Evolutionary conservation across 2,888 invertebrate genomes (phyloP), one percentile per base, ranked within the genome.

Genomic region (Phorcus lineatus): DNA sequence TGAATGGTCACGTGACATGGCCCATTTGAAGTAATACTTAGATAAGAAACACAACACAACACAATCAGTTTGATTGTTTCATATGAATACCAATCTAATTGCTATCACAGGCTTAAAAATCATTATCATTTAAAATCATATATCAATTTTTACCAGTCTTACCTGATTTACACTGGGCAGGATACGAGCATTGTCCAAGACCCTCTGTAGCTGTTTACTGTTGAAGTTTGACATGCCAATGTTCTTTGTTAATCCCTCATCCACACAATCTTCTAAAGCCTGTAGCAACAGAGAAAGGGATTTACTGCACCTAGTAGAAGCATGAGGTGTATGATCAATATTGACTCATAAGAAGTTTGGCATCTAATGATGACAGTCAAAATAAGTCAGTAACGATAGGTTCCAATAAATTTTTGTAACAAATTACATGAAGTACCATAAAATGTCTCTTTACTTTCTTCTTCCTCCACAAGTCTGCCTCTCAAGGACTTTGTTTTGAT

Each of bases 151-250:
- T 36, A 36, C 36, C 3, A 28, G 7, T 52, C 54, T 55, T 83
- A 96, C 95, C 96, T 94, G 94, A 70, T 90, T 86, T 54, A 88
- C 87, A 53, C 90, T 90, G 4, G 94, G 94, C 84, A 91, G 92
- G 28, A 93, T 90, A 77, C 88, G 88, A 2, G 95, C 95, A 11
- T 90, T 92, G 54, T 94, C 94, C 77, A 97, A 88, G 6, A 97
- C 88, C 52, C 96, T 94, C 79, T 95, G 94, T 17, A 97, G 93
- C 92, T 97, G 97, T 80, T 95, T 94, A 86, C 94, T 94, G 93
- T 96, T 97, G 91, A 97, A 97, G 93, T 97, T 97, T 40, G 96
- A 96, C 0, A 98, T 91, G 0, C 98, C 98, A 85, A 97, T 95
- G 66, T 96, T 95, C 86, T 94, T 95, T 0, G 95, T 94, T 6